Percentiles rank a stretch among this genome's conserved stretches.
Evolutionary conservation across 2,797 vertebrate species (phyloP).

Genomic region (Crenichthys baileyi): DNA sequence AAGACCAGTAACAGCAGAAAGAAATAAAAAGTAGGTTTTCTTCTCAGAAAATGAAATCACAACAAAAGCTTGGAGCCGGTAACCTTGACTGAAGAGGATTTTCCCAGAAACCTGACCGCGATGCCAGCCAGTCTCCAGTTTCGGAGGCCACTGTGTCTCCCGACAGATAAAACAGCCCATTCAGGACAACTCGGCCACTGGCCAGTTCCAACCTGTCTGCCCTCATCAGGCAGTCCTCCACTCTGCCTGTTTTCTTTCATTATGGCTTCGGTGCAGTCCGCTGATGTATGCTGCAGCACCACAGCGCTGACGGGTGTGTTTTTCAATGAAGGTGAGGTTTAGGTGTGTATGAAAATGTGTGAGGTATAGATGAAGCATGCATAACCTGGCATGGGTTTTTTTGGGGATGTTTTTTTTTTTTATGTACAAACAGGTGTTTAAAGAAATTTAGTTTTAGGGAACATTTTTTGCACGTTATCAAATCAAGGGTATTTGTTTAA

Average conservation of each 20-base stretch:
- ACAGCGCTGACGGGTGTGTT: constrained; percentile 31
- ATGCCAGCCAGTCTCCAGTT: constrained; percentile 16
- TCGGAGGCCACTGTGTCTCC: constrained; percentile 29
- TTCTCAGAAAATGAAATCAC: neutral
- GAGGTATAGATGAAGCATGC: neutral
- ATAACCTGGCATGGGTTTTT: constrained; percentile 2
- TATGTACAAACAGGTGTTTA: neutral
- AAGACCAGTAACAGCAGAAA: neutral
- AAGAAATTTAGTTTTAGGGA: neutral
- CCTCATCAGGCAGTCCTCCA: constrained; percentile 44
- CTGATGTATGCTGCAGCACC: constrained; percentile 16
- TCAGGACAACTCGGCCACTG: constrained; percentile 20
- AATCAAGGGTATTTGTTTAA: constrained; percentile 7
- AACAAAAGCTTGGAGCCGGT: neutral
- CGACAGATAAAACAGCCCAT: constrained; percentile 50
- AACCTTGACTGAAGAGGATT: constrained; percentile 14
- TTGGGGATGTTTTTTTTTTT: neutral
- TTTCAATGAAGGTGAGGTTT: neutral
- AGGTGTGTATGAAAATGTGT: neutral
- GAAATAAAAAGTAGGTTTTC: neutral
- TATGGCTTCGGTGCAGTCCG: constrained; percentile 17
- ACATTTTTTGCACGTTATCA: constrained; percentile 11
- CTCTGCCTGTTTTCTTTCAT: constrained; percentile 52
- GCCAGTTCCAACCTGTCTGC: constrained; percentile 42
- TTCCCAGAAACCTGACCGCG: constrained; percentile 31